Evolutionary conservation across 2,113 vertebrate species (phyloP), one percentile per base, ranked within the genome.

Genomic region (Sus scrofa): DNA sequence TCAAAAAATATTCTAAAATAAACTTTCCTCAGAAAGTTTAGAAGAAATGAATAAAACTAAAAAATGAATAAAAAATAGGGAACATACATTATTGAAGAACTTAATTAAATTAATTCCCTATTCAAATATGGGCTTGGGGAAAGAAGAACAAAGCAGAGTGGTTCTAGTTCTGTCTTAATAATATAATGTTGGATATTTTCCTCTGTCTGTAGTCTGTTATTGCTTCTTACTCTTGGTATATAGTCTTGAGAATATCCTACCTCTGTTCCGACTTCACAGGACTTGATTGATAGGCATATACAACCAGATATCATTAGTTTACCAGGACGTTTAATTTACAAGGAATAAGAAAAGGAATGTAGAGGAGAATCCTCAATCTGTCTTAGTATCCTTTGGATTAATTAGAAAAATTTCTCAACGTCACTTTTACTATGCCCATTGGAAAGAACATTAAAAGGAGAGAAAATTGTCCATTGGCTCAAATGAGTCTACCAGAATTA

Each of bases 31-130:
- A 81, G 50, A 62, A 91, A 79, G 11, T 44, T 68, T 70, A 56
- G 44, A 77, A 88, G 56, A 6, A 92, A 82, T 74, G 4, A 82
- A 52, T 75, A 65, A 87, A 94, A 95, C 24, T 44, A 67, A 88
- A 91, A 18, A 60, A 92, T 50, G 16, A 95, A 58, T 54, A 62
- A 68, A 39, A 86, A 93, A n/a, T 71, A 52, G n/a, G 26, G 37
- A 68, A 91, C n/a, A 26, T 44, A 79, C 3, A 54, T 83, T 87
- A 79, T 73, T 70, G 79, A 75, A 70, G 30, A 78, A 27, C 15
- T 82, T 60, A 83, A 92, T 63, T 60, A 92, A 27, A 24, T 44
- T 73, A n/a, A 24, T 73, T 86, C 81, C 54, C 14, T 56, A 30
- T 81, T 96, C 3, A 67, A 65, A 89, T 68, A 30, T 73, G 39